Percentiles rank a stretch among this genome's conserved stretches.
Conservation (phyloP, 2,797 vertebrate genomes). For the Lates japonicus region DNA sequence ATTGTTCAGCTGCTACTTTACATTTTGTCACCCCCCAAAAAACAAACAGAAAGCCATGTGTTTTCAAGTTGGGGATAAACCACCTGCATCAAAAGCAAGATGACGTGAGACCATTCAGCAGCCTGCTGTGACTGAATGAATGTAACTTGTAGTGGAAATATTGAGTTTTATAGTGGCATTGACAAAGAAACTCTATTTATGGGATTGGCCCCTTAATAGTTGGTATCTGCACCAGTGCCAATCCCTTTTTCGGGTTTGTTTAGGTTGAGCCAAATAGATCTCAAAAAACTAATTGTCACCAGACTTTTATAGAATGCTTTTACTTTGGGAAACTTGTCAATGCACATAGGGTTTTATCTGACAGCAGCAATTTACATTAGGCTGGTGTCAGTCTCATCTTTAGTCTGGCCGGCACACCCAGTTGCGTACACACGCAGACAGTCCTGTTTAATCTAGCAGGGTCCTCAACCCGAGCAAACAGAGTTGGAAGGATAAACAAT, state of each 20-base stretch:
- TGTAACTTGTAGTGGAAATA: too few species aligned
- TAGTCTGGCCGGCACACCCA: conserved; percentile 2
- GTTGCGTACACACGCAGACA: conserved; percentile 1
- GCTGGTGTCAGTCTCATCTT: conserved; percentile 36
- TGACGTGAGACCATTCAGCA: not conserved
- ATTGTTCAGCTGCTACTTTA: not conserved
- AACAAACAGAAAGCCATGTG: not conserved
- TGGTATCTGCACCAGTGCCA: not conserved
- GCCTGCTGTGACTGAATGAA: not conserved
- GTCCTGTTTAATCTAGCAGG: conserved; percentile 61
- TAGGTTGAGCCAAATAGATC: not conserved
- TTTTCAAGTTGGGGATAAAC: not conserved
- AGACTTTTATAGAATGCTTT: too few species aligned
- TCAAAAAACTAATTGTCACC: not conserved
- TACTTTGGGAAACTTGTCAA: not conserved
- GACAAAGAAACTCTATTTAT: not conserved
- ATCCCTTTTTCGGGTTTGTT: not conserved
- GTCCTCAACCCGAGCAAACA: conserved; percentile 32
- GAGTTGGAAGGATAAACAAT: conserved; percentile 49
- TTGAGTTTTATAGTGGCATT: too few species aligned
- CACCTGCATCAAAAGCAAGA: not conserved
- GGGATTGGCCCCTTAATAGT: not conserved
- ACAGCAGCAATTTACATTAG: conserved; percentile 23
- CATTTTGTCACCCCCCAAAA: not conserved
- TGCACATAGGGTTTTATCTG: conserved; percentile 14